Percentiles rank a stretch among this genome's conserved stretches.
phyloP scores from a whole-genome alignment of 1,140 invertebrate species.

The Sitobion miscanthi region DNA sequence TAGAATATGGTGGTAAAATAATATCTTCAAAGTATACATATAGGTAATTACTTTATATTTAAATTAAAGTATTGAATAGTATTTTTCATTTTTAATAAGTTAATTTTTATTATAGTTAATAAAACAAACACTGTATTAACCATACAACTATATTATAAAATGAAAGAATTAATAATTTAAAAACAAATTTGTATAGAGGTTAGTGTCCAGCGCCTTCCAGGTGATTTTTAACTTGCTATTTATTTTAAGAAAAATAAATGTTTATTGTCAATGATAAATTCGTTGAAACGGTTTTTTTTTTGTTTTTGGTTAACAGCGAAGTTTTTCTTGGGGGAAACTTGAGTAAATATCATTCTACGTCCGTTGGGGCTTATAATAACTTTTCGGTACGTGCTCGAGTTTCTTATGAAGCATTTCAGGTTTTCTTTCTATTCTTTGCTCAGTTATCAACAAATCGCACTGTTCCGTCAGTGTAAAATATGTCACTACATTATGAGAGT shows the following conservation, averaged over 20 bases:
- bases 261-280: conserved; percentile 41
- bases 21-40: background rate
- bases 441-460: background rate
- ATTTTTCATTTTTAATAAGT: background rate
- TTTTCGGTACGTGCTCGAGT: conserved; percentile 43
- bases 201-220: background rate
- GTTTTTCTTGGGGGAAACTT: conserved; percentile 6
- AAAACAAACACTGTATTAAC: background rate
- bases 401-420: conserved; percentile 15
- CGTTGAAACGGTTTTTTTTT: background rate
- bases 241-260: conserved; percentile 43
- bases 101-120: background rate
- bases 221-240: conserved; percentile 15
- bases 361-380: conserved; percentile 33
- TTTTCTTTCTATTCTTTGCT: background rate
- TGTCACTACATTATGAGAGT: background rate
- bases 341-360: conserved; percentile 49
- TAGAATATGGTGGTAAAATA: background rate
- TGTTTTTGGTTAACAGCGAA: background rate
- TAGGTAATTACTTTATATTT: background rate
- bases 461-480: background rate
- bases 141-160: background rate
- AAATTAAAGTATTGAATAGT: background rate
- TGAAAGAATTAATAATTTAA: too few species aligned
- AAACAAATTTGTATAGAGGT: background rate